Percentiles rank a stretch among this genome's conserved stretches.
Evolutionary conservation across 2,113 vertebrate species (phyloP).

Genomic region (Tyrannus savana): DNA sequence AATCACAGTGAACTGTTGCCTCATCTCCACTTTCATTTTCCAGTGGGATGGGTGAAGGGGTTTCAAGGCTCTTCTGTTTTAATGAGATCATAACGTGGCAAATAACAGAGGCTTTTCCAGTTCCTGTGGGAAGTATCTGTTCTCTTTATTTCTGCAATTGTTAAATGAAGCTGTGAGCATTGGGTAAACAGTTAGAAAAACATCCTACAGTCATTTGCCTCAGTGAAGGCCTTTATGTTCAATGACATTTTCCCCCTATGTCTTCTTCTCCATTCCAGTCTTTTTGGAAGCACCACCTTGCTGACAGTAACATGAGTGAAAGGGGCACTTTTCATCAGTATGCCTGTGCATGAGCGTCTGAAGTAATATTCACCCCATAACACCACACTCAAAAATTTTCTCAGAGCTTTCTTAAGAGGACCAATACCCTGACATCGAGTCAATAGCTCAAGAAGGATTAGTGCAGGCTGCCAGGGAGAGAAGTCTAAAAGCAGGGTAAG

Average conservation of each 20-base stretch:
- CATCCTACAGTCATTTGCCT: not conserved
- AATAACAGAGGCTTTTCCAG: not conserved
- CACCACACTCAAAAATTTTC: accelerated
- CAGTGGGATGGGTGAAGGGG: not conserved
- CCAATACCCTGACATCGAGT: not conserved
- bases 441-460: not conserved
- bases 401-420: not conserved
- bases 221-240: not conserved
- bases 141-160: not conserved
- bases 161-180: not conserved
- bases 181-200: not conserved
- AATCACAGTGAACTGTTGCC: not conserved
- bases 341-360: not conserved
- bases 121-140: not conserved
- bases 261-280: not conserved
- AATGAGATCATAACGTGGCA: not conserved
- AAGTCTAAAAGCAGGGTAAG: accelerated
- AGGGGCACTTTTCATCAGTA: not conserved
- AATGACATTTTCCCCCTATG: not conserved
- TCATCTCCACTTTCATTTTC: not conserved
- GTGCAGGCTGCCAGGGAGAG: not conserved
- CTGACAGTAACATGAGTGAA: not conserved
- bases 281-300: not conserved
- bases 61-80: not conserved
- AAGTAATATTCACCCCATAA: not conserved